Conservation (phyloP, 1,140 invertebrate species). For the Camponotus floridanus region DNA sequence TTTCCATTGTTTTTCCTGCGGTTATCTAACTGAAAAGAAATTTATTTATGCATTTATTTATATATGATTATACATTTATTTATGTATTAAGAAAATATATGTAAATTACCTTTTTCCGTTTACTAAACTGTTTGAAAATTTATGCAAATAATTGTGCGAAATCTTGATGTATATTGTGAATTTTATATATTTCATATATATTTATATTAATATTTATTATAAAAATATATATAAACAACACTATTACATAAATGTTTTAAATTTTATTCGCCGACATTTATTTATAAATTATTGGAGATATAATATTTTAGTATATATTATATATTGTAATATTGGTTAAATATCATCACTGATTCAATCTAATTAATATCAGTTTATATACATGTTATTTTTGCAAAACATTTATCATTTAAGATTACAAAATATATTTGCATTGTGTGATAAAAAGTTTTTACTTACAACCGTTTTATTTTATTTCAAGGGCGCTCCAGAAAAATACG, state of each 20-base stretch:
- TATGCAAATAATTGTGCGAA: conserved; percentile 18
- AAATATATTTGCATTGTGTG: conserved; percentile 35
- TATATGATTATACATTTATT: no score
- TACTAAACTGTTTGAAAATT: conserved; percentile 32
- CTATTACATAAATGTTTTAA: conserved; percentile 2
- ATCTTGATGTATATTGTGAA: background rate
- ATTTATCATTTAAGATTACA: background rate
- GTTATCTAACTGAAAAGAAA: background rate
- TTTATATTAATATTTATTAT: conserved; percentile 33
- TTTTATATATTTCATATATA: conserved; percentile 19
- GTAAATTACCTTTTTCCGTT: background rate
- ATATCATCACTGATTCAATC: background rate
- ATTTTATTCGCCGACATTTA: conserved; percentile 15
- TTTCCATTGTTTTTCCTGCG: background rate
- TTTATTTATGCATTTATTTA: background rate
- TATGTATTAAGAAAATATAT: background rate
- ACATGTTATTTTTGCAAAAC: conserved; percentile 17
- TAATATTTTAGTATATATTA: conserved; percentile 14
- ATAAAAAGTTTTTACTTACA: background rate
- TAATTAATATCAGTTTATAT: conserved; percentile 26
- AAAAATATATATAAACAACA: conserved; percentile 23
- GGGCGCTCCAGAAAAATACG: conserved; percentile 17
- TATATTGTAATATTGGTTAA: conserved; percentile 19
- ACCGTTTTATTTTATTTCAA: conserved; percentile 29
- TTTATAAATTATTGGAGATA: conserved; percentile 45